Base-by-base conservation (phyloP, 2,797 vertebrate species). In the Pagetopsis macropterus region DNA sequence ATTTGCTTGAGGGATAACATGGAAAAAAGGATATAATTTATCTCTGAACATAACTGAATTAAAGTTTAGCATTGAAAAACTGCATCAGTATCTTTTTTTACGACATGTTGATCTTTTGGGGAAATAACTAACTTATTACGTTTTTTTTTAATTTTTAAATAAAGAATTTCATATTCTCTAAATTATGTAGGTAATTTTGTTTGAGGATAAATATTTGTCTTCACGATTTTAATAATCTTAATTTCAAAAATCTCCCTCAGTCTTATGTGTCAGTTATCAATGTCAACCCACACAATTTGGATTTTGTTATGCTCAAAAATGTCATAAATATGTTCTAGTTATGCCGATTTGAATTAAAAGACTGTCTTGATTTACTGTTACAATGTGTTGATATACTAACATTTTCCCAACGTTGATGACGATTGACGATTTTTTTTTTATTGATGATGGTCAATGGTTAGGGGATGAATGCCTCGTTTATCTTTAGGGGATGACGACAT, bases 401-500 rank as follows among this genome's bases (percentile, higher is more conserved):
- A 37, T 37, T 37, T 37, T 6, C 33, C 6, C 33, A 37, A 6
- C 6, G 8, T 37, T 37, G 8, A 37, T 37, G 7, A 37, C 33
- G 9, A 37, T 37, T 37, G 7, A 37, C 6, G 33, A 37, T 37
- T 37, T 37, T 37, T 27, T 33, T 21, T 33, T 8, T 37, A 55
- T 3, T 15, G 3, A 52, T 19, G 9, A 19, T 33, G 17, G 51
- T 57, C 5, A 66, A 2, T 61, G 44, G 15, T 41, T 19, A 17
- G 23, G 44, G 16, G 4, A 43, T 78, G 58, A 61, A 50, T 54
- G 57, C 55, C 54, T 70, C 40, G 44, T 63, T 76, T 67, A 68
- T 74, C 45, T 57, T 78, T 44, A 3, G 70, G 44, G 43, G 84
- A 88, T 92, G 88, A 90, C 79, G 90, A 87, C 87, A 91, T 85